Evolutionary conservation across 2,888 invertebrate genomes (phyloP).

Genomic region (Gibbula magus): DNA sequence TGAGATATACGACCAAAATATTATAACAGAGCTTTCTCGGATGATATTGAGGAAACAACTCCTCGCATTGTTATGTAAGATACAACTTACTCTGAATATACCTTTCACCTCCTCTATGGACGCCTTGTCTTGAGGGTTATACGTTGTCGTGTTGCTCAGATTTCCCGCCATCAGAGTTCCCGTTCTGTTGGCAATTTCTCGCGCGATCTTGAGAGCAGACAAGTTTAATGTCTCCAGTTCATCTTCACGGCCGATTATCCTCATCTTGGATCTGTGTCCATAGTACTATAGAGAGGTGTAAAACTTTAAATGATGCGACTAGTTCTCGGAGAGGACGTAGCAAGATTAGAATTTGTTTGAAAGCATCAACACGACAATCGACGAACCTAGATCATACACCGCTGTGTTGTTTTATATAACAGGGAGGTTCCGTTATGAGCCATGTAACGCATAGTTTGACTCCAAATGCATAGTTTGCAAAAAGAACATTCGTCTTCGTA

Average conservation of each 20-base stretch:
- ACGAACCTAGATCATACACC: no score
- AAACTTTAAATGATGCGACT: not conserved
- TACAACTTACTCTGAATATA: conserved; percentile 66
- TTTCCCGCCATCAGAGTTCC: conserved; percentile 72
- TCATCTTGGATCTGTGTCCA: conserved; percentile 69
- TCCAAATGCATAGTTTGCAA: no score
- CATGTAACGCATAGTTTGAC: no score
- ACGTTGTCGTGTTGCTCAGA: conserved; percentile 67
- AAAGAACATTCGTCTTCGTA: no score
- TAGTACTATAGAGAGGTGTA: conserved; percentile 63
- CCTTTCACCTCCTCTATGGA: conserved; percentile 37
- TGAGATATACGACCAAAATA: no score
- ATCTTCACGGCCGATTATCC: conserved; percentile 63
- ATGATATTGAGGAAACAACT: no score
- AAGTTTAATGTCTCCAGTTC: conserved; percentile 66
- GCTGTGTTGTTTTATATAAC: no score
- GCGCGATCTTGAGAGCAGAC: conserved; percentile 66
- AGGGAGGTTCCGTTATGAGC: no score
- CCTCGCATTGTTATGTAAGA: no score
- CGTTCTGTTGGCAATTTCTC: conserved; percentile 67
- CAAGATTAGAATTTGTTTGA: not conserved
- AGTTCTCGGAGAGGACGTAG: not conserved
- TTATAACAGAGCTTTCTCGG: no score
- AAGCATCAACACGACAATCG: no score
- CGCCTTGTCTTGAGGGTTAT: conserved; percentile 51